Percentiles rank a stretch among this genome's conserved stretches.
Evolutionary conservation across 2,888 invertebrate species (phyloP).

Genomic region (Mythimna ferrago): DNA sequence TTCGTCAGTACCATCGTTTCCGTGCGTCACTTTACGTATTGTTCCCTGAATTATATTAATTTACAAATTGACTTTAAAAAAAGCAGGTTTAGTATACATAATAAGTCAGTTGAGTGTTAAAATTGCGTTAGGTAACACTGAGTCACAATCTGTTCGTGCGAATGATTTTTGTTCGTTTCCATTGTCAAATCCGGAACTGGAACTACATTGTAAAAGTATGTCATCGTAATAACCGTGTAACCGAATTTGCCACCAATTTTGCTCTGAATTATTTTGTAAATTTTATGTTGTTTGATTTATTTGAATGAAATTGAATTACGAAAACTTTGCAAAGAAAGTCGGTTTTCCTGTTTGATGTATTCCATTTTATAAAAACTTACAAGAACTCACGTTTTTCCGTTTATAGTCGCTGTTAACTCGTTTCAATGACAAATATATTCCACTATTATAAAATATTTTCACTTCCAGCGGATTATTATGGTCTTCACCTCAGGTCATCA

Average conservation of each 20-base stretch:
- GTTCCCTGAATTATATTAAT: conserved; percentile 25
- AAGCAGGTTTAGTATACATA: conserved; percentile 36
- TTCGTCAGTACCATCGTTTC: background rate
- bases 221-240: background rate
- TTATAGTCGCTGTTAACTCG: too few relatives aligned
- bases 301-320: background rate
- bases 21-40: conserved; percentile 32
- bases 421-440: background rate
- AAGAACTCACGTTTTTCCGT: too few relatives aligned
- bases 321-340: background rate
- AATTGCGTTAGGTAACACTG: conserved; percentile 54
- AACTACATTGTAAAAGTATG: background rate
- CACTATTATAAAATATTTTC: background rate
- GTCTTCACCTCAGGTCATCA: too few relatives aligned
- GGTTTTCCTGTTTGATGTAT: too few relatives aligned
- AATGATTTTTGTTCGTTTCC: conserved; percentile 33
- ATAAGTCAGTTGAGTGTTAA: conserved; percentile 41
- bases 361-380: too few relatives aligned
- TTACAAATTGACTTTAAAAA: conserved; percentile 36
- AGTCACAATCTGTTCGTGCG: conserved; percentile 42
- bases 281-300: background rate
- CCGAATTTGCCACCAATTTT: background rate
- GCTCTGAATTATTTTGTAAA: background rate
- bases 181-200: conserved; percentile 28
- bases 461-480: too few relatives aligned